Conservation (phyloP, 2,888 invertebrate genomes). For the Acleris holmiana region DNA sequence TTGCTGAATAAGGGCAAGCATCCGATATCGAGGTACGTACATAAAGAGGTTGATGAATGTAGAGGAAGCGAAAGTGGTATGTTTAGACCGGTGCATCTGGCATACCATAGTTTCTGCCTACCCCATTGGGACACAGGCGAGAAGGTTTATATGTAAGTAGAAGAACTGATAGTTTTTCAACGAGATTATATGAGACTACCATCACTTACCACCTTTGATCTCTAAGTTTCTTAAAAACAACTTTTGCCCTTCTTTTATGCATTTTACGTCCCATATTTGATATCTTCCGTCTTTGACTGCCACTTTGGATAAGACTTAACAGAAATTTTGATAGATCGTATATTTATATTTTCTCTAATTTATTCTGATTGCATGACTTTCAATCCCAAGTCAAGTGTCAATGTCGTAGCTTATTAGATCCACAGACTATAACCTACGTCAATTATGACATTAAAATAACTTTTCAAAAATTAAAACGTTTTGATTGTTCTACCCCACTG, state of each 20-base stretch:
- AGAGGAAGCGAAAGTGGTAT: no score
- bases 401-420: constrained; percentile 25
- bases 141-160: no score
- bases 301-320: constrained; percentile 64
- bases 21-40: no score
- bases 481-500: no score
- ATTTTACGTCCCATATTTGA: constrained; percentile 75
- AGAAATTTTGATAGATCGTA: constrained; percentile 43
- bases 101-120: no score
- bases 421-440: constrained; percentile 4
- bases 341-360: constrained; percentile 10
- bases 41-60: no score
- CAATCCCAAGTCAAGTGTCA: constrained; percentile 16
- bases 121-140: no score
- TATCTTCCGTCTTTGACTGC: constrained; percentile 64
- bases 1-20: no score
- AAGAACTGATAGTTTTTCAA: background rate
- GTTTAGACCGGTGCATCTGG: no score
- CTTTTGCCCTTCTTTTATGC: constrained; percentile 73
- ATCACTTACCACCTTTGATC: constrained; percentile 67
- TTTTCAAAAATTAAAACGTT: background rate
- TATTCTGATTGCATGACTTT: constrained; percentile 23
- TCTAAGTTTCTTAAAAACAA: constrained; percentile 68
- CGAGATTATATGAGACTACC: no score
- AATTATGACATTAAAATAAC: no score